phyloP scores from a whole-genome alignment of 2,888 invertebrate species.

The Hypolimnas misippus region DNA sequence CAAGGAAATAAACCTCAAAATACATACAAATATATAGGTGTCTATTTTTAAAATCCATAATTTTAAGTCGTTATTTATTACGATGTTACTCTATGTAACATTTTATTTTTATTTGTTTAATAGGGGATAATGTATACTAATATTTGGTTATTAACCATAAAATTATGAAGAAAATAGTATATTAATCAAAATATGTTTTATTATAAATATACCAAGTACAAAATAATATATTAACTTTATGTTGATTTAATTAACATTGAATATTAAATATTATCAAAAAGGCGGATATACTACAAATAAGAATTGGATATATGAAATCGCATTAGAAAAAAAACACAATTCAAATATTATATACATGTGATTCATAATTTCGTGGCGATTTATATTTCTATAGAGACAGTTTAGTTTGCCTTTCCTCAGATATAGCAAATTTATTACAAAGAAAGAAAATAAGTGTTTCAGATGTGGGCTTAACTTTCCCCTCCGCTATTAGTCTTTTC shows the following conservation, averaged over 20 bases:
- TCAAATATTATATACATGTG: background rate
- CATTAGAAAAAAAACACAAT: background rate
- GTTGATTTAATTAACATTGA: background rate
- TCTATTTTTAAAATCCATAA: slow-evolving; percentile 34
- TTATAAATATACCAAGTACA: slow-evolving; percentile 33
- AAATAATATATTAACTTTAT: slow-evolving; percentile 5
- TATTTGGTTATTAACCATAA: slow-evolving; percentile 25
- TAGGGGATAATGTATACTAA: slow-evolving; percentile 14
- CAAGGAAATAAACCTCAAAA: slow-evolving; percentile 23
- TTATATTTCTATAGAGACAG: slow-evolving; percentile 38
- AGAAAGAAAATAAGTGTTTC: slow-evolving; percentile 81
- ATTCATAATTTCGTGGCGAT: background rate
- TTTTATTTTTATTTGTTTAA: slow-evolving; percentile 17
- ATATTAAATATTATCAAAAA: slow-evolving; percentile 2
- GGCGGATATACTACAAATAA: slow-evolving; percentile 14
- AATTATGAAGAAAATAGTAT: slow-evolving; percentile 27
- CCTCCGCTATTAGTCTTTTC: slow-evolving; percentile 72
- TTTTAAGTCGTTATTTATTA: slow-evolving; percentile 26
- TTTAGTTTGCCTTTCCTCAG: slow-evolving; percentile 68
- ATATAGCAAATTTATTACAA: slow-evolving; percentile 79
- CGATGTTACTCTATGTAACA: slow-evolving; percentile 22
- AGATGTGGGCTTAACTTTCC: slow-evolving; percentile 76
- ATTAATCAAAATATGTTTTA: slow-evolving; percentile 32
- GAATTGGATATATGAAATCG: background rate
- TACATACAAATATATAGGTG: slow-evolving; percentile 20